Base-by-base conservation (phyloP, 2,113 vertebrate genomes). In the Glaucidium brasilianum region DNA sequence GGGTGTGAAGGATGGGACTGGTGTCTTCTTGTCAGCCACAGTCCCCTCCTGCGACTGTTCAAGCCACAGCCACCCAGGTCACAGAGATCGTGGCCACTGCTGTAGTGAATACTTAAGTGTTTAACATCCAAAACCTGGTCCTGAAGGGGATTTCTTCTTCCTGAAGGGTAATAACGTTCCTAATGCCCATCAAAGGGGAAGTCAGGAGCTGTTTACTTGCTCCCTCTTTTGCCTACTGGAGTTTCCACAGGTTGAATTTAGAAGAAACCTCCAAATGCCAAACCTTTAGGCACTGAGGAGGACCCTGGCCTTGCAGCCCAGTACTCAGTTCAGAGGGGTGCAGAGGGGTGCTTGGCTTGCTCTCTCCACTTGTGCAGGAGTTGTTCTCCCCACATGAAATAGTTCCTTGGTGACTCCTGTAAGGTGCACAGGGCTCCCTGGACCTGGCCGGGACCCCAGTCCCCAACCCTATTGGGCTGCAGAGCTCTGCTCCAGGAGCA, bases 41-140 rank as follows among this genome's bases (percentile, higher is more conserved):
- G 47, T 18, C 60, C 73, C 6, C 59, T 68, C 47, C 67, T 55
- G 53, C 1, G 3, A 11, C 67, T 32, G 16, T 8, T 53, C 62
- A 23, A 58, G 27, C 34, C 0, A 2, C 20, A 34, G n/a, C 19
- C 16, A 26, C 10, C 15, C 0, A 0, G 12, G 22, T 47, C 29
- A 12, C 20, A 11, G 2, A 39, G 32, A 39, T 26, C 52, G 4
- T 0, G 0, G 53, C 34, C 2, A 0, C 43, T 60, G 73, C 29
- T 0, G 2, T 16, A 49, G 39, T 49, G 39, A 82, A 49, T 53
- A 27, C 35, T 43, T 35, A 60, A 15, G 30, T 17, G 43, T 37
- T 79, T 26, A 53, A 32, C 4, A 3, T 56, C 23, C 5, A 1
- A 68, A 35, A n/a, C 16, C 2, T 5, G 7, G 35, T 56, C 27